A percentile compares a stretch with the other conserved stretches of the same genome.
phyloP scores from a whole-genome alignment of 2,797 vertebrate species.

The Chelidonichthys spinosus region DNA sequence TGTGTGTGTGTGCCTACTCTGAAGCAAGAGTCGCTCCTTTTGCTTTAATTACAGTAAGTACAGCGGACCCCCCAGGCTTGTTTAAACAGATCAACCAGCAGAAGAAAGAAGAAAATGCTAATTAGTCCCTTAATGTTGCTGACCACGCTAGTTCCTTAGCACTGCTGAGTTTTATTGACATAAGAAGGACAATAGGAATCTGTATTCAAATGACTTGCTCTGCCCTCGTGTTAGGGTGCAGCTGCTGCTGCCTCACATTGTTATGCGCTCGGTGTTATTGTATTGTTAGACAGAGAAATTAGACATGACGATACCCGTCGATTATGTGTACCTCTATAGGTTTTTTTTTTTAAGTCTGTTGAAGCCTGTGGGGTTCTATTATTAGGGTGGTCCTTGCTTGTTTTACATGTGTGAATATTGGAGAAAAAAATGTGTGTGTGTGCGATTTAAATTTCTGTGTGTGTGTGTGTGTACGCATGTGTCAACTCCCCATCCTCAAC shows the following conservation, averaged over 20 bases:
- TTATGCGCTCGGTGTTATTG: constrained; percentile 6
- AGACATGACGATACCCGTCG: constrained; percentile 25
- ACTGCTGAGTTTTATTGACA: constrained; percentile 83
- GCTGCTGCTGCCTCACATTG: constrained; percentile 40
- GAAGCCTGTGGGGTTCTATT: constrained; percentile 29
- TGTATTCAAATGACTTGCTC: constrained; percentile 79
- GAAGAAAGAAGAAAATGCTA: constrained; percentile 85
- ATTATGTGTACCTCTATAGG: constrained; percentile 41
- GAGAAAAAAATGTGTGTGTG: not conserved
- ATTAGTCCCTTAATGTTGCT: constrained; percentile 83
- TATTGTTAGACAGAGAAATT: constrained; percentile 47
- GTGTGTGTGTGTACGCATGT: constrained; percentile 24
- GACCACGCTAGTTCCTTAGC: constrained; percentile 77
- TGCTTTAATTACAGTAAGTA: constrained; percentile 85
- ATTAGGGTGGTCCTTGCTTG: constrained; percentile 35
- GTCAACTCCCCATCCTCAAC: constrained; percentile 61
- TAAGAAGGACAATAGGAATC: constrained; percentile 82
- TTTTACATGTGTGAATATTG: constrained; percentile 68
- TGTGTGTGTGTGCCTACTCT: constrained; percentile 64
- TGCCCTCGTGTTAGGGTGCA: constrained; percentile 60
- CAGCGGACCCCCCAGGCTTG: constrained; percentile 80
- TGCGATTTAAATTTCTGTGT: constrained; percentile 24
- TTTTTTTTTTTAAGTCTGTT: constrained; percentile 39
- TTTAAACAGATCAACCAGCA: constrained; percentile 82
- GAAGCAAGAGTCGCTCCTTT: constrained; percentile 69